Evolutionary conservation across 1,140 invertebrate genomes (phyloP).

Genomic region (Acromyrmex echinatior): DNA sequence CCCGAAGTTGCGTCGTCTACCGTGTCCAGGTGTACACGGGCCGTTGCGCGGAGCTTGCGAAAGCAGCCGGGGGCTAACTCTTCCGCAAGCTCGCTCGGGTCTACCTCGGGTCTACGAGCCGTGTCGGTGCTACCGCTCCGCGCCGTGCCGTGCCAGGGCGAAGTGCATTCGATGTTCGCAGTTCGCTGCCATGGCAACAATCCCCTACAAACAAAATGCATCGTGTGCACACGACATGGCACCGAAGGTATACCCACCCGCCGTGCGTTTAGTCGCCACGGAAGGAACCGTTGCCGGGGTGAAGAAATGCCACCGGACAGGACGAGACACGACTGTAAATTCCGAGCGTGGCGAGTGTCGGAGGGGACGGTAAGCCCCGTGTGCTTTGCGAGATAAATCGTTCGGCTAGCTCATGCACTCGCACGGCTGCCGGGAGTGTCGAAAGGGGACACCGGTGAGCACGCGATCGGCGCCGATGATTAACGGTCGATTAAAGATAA

Average conservation of each 20-base stretch:
- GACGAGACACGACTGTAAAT: constrained; percentile 62
- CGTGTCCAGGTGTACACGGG: constrained; percentile 57
- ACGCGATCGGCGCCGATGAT: constrained; percentile 65
- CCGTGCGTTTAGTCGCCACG: constrained; percentile 67
- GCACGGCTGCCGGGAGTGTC: constrained; percentile 58
- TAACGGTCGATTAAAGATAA: constrained; percentile 68
- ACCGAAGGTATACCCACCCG: constrained; percentile 51
- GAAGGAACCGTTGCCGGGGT: constrained; percentile 63
- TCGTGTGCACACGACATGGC: constrained; percentile 59
- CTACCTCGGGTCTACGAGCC: constrained; percentile 54
- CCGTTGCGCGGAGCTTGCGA: constrained; percentile 55
- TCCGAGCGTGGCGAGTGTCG: constrained; percentile 50
- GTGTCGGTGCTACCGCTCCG: constrained; percentile 45
- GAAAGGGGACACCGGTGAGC: constrained; percentile 64
- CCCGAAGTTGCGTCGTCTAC: constrained; percentile 42
- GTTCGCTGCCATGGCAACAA: constrained; percentile 75
- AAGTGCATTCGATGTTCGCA: constrained; percentile 74
- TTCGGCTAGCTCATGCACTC: constrained; percentile 53
- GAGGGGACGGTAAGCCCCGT: constrained; percentile 23
- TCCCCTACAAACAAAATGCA: constrained; percentile 78
- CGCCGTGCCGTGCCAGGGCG: constrained; percentile 32
- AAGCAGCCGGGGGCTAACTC: constrained; percentile 61
- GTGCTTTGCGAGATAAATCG: constrained; percentile 63
- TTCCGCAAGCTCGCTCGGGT: constrained; percentile 61
- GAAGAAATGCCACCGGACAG: constrained; percentile 68